phyloP scores from a whole-genome alignment of 2,888 invertebrate species.

The Caenorhabditis wallacei region DNA sequence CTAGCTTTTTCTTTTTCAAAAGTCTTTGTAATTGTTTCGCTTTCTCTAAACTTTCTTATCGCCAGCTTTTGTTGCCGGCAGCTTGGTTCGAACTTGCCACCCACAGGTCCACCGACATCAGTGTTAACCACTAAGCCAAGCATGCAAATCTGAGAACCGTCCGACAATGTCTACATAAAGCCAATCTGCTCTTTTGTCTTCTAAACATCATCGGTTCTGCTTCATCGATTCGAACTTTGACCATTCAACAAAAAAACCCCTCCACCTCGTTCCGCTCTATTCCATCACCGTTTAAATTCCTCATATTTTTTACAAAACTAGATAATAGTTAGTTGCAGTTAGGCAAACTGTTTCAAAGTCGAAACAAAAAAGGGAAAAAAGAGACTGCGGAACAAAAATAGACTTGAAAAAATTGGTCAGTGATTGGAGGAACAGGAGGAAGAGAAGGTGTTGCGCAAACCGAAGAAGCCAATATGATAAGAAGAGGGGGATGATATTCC shows the following conservation, averaged over 20 bases:
- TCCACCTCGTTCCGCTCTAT: conserved; percentile 24
- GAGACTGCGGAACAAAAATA: background rate
- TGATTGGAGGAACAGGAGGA: background rate
- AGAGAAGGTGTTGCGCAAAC: conserved; percentile 44
- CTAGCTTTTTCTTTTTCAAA: too few relatives aligned
- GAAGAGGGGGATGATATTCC: background rate
- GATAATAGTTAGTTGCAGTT: conserved; percentile 33
- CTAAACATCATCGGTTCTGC: conserved; percentile 16
- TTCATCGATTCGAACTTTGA: conserved; percentile 34
- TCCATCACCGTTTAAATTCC: conserved; percentile 9
- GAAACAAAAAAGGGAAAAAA: background rate
- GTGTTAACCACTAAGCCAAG: too few relatives aligned
- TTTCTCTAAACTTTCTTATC: too few relatives aligned
- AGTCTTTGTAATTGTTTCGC: too few relatives aligned
- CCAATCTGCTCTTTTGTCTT: background rate
- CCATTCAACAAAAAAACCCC: conserved; percentile 13
- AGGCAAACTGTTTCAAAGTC: conserved; percentile 16
- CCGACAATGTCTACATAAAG: too few relatives aligned
- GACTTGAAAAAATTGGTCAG: conserved; percentile 8
- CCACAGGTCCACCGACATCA: too few relatives aligned
- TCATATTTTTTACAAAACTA: conserved; percentile 21
- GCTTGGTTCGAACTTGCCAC: too few relatives aligned
- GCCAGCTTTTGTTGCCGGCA: too few relatives aligned
- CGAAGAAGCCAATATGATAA: conserved; percentile 23
- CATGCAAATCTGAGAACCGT: too few relatives aligned